Conservation (phyloP, 2,797 vertebrate species). For the Rousettus madagascariensis region DNA sequence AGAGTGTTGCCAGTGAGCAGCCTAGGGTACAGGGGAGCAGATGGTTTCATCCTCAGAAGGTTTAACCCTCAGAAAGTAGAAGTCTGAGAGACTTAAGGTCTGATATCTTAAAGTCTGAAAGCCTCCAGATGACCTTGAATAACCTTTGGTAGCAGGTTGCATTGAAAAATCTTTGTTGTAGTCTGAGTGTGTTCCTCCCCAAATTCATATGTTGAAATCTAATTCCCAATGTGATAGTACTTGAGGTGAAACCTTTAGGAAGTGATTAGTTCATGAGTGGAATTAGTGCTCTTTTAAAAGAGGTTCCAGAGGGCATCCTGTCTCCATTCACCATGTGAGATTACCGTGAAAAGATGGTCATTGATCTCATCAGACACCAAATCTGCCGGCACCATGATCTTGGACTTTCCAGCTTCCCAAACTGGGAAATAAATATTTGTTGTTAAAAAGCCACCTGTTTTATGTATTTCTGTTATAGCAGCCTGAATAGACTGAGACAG, state of each 20-base stretch:
- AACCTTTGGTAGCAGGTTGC: neutral
- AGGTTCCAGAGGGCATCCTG: neutral
- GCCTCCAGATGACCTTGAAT: neutral
- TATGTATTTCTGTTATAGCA: neutral
- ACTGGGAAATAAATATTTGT: neutral
- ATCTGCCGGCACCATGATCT: neutral
- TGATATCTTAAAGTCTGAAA: neutral
- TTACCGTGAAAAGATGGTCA: neutral
- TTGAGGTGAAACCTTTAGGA: neutral
- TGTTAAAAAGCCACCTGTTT: neutral
- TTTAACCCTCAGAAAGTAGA: neutral
- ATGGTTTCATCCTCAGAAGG: neutral
- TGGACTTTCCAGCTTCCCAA: neutral
- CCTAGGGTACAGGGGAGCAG: neutral
- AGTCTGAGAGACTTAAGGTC: neutral
- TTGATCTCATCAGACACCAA: neutral
- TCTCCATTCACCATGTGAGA: neutral
- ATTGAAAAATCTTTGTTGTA: neutral
- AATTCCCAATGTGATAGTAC: neutral
- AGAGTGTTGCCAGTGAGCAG: neutral
- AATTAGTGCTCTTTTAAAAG: neutral
- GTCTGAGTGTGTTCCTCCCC: neutral
- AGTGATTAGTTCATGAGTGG: neutral
- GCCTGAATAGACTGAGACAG: neutral
- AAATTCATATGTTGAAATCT: neutral